Conservation (phyloP, 2,888 invertebrate species). For the Neria commutata region DNA sequence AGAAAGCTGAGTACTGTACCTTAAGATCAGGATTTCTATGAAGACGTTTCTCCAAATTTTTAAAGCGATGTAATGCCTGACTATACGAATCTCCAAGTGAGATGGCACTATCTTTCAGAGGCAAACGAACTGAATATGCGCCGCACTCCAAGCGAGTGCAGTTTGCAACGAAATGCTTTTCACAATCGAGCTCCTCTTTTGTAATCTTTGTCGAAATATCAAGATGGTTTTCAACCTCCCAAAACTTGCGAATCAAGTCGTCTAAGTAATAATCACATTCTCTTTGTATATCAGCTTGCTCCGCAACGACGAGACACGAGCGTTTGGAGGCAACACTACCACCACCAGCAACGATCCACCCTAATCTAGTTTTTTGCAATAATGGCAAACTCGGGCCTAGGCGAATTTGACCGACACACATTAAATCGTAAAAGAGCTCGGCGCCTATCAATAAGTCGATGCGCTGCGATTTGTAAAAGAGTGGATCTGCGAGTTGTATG, state of each 20-base stretch:
- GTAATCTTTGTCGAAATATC: neutral
- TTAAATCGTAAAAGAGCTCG: conserved; percentile 18
- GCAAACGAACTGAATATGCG: conserved; percentile 18
- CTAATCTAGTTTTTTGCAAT: neutral
- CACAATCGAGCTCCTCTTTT: conserved; percentile 14
- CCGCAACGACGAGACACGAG: neutral
- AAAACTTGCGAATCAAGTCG: conserved; percentile 3
- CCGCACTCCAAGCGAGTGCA: conserved; percentile 6
- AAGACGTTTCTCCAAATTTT: conserved; percentile 14
- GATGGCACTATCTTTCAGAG: neutral
- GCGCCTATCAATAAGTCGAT: conserved; percentile 18
- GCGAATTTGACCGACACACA: conserved; percentile 16
- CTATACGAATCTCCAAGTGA: conserved; percentile 16
- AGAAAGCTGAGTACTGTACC: neutral
- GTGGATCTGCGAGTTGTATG: conserved; percentile 18
- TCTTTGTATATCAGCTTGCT: neutral
- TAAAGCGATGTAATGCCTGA: conserved; percentile 14
- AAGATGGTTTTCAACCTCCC: conserved; percentile 6
- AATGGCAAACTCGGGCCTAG: conserved; percentile 4
- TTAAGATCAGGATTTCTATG: conserved; percentile 6
- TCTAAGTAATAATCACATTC: neutral
- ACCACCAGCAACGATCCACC: neutral
- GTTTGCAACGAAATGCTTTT: conserved; percentile 18
- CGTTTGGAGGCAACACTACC: neutral
- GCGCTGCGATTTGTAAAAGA: conserved; percentile 11